Percentiles rank a stretch among this genome's conserved stretches.
Evolutionary conservation across 2,888 invertebrate species (phyloP).

Genomic region (Lamellibrachia columna): DNA sequence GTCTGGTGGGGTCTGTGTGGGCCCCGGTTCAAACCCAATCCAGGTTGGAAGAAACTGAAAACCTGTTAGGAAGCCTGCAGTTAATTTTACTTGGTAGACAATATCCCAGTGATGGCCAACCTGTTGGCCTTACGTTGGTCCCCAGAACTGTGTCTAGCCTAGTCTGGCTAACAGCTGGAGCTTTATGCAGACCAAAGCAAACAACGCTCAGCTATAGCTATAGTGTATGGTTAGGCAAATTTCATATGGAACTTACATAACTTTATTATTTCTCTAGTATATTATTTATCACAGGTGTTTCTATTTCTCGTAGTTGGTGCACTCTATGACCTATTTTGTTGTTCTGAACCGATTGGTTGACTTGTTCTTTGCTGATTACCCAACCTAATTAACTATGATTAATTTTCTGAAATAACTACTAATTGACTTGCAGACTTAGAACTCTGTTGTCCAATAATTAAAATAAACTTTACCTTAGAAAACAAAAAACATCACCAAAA

Average conservation of each 20-base stretch:
- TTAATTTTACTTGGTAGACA: background rate
- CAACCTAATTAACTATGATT: conserved; percentile 9
- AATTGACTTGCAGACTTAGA: background rate
- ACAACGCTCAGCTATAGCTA: background rate
- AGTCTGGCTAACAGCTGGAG: no score
- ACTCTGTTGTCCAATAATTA: background rate
- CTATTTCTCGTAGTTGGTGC: background rate
- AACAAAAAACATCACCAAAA: no score
- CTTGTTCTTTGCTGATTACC: background rate
- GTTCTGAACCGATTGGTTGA: background rate
- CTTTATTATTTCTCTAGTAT: background rate
- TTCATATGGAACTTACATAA: background rate
- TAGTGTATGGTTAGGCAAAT: background rate
- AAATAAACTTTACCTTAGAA: background rate
- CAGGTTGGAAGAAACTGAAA: background rate
- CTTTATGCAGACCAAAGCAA: background rate
- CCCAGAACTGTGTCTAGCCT: background rate
- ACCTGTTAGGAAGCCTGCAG: background rate
- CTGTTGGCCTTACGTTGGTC: background rate
- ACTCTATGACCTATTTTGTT: background rate
- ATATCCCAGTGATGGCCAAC: background rate
- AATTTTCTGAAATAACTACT: background rate
- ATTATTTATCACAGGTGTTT: background rate
- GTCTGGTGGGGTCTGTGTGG: background rate
- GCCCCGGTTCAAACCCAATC: background rate